Evolutionary conservation across 2,888 invertebrate species (phyloP).

Genomic region (Chaetoderma sp.): DNA sequence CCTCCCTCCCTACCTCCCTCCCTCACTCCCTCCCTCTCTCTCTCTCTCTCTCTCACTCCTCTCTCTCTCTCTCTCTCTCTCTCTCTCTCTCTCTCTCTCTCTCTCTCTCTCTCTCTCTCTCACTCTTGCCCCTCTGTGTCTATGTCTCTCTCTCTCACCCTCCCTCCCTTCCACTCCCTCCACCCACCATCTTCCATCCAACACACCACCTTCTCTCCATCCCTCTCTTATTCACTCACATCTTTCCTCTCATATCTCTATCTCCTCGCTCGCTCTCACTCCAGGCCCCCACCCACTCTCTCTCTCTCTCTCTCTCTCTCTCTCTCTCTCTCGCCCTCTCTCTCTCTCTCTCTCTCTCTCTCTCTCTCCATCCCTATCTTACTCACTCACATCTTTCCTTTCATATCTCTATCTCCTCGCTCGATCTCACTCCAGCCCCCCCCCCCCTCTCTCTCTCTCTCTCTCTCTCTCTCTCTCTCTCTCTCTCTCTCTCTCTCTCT

Average conservation of each 20-base stretch:
- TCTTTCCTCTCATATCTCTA: too few relatives aligned
- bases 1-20: too few relatives aligned
- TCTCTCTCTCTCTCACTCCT: neutral
- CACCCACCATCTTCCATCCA: neutral
- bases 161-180: slow-evolving; percentile 9
- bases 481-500: too few relatives aligned
- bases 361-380: slow-evolving; percentile 9
- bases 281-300: neutral
- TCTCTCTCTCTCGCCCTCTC: neutral
- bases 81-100: neutral
- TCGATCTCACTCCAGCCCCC: neutral
- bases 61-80: slow-evolving; percentile 8
- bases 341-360: neutral
- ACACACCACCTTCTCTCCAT: neutral
- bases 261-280: neutral
- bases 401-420: slow-evolving; percentile 5
- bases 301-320: slow-evolving; percentile 3
- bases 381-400: neutral
- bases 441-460: neutral
- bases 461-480: too few relatives aligned
- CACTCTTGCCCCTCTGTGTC: neutral
- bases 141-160: slow-evolving; percentile 3
- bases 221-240: neutral
- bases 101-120: slow-evolving; percentile 8
- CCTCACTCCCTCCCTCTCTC: too few relatives aligned